Conservation (phyloP, 1,140 invertebrate species). For the Nasonia longicornis region DNA sequence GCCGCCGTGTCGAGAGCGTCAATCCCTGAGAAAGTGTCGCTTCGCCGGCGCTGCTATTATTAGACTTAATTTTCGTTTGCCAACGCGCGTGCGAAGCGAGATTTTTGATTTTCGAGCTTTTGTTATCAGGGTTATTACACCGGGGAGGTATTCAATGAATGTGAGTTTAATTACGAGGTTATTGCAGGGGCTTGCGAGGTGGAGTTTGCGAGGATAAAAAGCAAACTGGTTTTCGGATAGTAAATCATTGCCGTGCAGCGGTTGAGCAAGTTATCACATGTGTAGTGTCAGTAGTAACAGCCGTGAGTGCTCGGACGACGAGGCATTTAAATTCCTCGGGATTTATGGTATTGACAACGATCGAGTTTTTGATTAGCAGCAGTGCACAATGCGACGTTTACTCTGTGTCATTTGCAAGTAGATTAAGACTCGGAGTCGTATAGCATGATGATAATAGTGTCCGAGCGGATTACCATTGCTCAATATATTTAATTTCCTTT, state of each 20-base stretch:
- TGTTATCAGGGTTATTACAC: too few species aligned
- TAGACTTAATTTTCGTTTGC: background rate
- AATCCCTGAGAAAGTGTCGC: slow-evolving; percentile 37
- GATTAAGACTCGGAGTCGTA: background rate
- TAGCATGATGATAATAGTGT: too few species aligned
- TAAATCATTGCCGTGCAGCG: too few species aligned
- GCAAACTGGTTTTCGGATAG: too few species aligned
- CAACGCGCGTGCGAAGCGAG: background rate
- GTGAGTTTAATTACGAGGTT: too few species aligned
- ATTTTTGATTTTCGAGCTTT: too few species aligned
- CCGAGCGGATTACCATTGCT: background rate
- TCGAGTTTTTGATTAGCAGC: background rate
- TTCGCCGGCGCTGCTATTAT: background rate
- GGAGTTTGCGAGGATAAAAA: too few species aligned
- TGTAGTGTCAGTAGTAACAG: too few species aligned
- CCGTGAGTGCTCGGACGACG: too few species aligned
- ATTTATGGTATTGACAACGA: background rate
- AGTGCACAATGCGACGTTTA: background rate
- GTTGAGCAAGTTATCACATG: too few species aligned
- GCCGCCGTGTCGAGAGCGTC: background rate
- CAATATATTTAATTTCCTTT: background rate
- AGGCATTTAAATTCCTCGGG: background rate
- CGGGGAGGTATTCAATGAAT: too few species aligned
- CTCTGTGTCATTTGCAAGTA: background rate
- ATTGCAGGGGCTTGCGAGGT: too few species aligned